phyloP scores from a whole-genome alignment of 2,797 vertebrate species.

The Heliangelus exortis region DNA sequence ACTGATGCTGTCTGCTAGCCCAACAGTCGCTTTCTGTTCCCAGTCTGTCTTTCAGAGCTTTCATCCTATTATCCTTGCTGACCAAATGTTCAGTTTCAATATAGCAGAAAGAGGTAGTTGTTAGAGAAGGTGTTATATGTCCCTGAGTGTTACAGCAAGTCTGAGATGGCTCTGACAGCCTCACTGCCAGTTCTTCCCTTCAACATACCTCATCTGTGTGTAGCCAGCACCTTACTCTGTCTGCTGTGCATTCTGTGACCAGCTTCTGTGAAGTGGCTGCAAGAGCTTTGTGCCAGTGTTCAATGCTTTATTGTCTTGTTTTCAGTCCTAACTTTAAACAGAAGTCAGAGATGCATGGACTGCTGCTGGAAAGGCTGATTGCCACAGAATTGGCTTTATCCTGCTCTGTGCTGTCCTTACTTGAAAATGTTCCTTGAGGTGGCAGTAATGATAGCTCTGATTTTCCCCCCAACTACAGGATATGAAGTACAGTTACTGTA shows the following conservation, averaged over 20 bases:
- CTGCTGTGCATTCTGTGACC: neutral
- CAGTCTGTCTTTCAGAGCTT: neutral
- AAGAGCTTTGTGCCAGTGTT: neutral
- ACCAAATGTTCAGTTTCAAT: neutral
- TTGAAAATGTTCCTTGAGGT: neutral
- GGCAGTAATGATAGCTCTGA: neutral
- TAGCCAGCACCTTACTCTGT: neutral
- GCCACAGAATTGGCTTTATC: neutral
- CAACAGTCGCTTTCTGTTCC: neutral
- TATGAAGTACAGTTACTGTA: neutral
- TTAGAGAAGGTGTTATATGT: neutral
- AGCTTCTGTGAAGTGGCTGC: neutral
- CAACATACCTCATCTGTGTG: neutral
- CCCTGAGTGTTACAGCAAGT: neutral
- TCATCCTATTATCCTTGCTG: neutral
- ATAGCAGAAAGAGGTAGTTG: neutral
- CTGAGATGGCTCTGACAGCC: neutral
- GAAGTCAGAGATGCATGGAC: neutral
- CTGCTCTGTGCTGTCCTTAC: neutral
- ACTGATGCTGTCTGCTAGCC: neutral
- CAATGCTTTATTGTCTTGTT: neutral
- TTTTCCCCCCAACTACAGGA: no score
- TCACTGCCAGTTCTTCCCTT: accelerated
- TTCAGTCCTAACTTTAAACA: neutral
- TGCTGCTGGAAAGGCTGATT: neutral